These are phyloP conservation scores for Dilophus febrilis DNA, from an alignment of 2,888 invertebrate genomes.

Conservation along the genomic window DNA sequence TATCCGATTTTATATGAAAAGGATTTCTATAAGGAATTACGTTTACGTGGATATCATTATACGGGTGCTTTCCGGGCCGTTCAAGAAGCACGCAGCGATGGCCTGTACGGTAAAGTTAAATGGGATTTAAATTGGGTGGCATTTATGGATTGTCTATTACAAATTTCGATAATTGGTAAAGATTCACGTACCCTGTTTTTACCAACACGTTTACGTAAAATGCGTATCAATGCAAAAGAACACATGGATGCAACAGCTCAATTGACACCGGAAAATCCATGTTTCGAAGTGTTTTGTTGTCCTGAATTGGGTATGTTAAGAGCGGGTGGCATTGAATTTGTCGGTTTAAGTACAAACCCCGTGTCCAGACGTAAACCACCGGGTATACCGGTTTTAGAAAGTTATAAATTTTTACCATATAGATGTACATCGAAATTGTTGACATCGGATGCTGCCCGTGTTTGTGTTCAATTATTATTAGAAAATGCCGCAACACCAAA, in stretches of 20 bases:
- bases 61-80: slow-evolving; percentile 23
- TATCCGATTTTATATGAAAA: slow-evolving; percentile 33
- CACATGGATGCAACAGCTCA: slow-evolving; percentile 35
- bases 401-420: slow-evolving; percentile 55
- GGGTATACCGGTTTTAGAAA: slow-evolving; percentile 60
- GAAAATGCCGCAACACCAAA: slow-evolving; percentile 51
- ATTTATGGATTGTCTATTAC: slow-evolving; percentile 79
- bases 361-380: slow-evolving; percentile 51
- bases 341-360: slow-evolving; percentile 55
- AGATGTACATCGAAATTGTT: slow-evolving; percentile 18
- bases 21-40: slow-evolving; percentile 53
- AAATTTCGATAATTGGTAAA: slow-evolving; percentile 54
- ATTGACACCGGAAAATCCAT: slow-evolving; percentile 20
- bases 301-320: slow-evolving; percentile 26
- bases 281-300: slow-evolving; percentile 23
- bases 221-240: slow-evolving; percentile 48
- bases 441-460: slow-evolving; percentile 35
- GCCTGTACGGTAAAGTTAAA: slow-evolving; percentile 24
- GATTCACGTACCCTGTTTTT: slow-evolving; percentile 52
- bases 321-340: slow-evolving; percentile 60
- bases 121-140: slow-evolving; percentile 79
- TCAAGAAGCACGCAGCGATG: slow-evolving; percentile 22
- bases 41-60: slow-evolving; percentile 53
- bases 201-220: slow-evolving; percentile 48
- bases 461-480: slow-evolving; percentile 48